Conservation (phyloP, 2,797 vertebrate species). For the Lithobates pipiens region DNA sequence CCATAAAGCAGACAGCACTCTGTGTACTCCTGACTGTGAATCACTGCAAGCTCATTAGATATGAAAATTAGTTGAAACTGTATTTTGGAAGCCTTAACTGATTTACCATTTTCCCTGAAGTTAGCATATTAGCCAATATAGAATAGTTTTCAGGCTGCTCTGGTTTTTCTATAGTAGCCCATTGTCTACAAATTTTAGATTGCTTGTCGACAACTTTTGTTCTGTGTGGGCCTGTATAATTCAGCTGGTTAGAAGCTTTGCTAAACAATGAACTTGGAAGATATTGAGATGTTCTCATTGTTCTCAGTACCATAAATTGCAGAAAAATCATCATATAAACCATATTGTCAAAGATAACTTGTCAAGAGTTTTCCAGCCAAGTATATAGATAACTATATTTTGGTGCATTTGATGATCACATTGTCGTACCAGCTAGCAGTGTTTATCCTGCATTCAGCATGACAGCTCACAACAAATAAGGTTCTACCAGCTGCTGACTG, state of each 20-base stretch:
- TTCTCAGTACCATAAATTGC: background rate
- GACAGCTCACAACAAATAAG: background rate
- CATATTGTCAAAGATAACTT: no score
- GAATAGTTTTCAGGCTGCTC: background rate
- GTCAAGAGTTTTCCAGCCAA: background rate
- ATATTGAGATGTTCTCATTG: background rate
- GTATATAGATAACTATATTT: background rate
- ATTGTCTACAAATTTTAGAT: background rate
- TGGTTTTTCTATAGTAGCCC: background rate
- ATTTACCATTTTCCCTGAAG: no score
- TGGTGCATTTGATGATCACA: no score
- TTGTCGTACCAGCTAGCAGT: background rate
- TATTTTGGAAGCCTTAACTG: background rate
- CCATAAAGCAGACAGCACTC: slow-evolving; percentile 32
- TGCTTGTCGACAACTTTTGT: background rate
- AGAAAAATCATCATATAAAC: background rate
- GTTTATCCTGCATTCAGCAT: background rate
- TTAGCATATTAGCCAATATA: background rate
- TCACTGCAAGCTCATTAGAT: background rate
- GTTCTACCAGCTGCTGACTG: background rate
- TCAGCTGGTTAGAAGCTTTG: background rate
- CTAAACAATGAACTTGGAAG: background rate
- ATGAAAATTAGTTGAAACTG: background rate
- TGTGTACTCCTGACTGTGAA: background rate
- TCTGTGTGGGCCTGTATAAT: background rate